Evolutionary conservation across 2,888 invertebrate genomes (phyloP), one percentile per base, ranked within the genome.

Genomic region (Diogma glabrata): DNA sequence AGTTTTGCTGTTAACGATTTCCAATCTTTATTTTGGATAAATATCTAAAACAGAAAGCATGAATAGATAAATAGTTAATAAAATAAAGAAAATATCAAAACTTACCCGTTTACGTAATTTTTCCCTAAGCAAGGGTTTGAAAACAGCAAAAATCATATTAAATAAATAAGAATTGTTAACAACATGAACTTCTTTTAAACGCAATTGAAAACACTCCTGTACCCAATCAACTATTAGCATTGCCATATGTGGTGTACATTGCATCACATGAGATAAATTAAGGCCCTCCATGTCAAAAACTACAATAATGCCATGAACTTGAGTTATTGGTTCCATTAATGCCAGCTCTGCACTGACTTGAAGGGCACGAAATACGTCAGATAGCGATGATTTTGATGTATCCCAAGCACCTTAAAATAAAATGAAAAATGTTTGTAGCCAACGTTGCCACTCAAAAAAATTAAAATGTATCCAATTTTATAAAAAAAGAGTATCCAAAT

Each of bases 81-180:
- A 47, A 47, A 40, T 19, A 23, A 47, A 24, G 45, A 30, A 30
- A n/a, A 28, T 24, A 12, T 36, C 45, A 28, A 40, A 30, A 67
- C 75, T 71, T 67, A 83, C 82, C 62, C 91, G 77, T 53, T 81
- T 82, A 48, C 83, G 78, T 17, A 90, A 70, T 70, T 91, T 92
- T 63, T 89, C 87, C 56, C 84, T 75, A 58, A 93, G 72, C 64
- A 93, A 92, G 1, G 92, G 93, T 64, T 89, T 90, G 67, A 93
- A 86, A 51, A 94, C 75, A 8, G 85, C 81, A 61, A 85, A 92
- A 4, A 88, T 72, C 78, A 90, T 82, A 63, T 88, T 89, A 70
- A 93, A 92, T 54, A 91, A 75, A 57, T 78, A 81, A 0, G 92
- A 87, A 64, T 93, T 91, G 65, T 89, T 89, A n/a, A 93, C 74